phyloP scores from a whole-genome alignment of 2,888 invertebrate species.

The Homarus gammarus region DNA sequence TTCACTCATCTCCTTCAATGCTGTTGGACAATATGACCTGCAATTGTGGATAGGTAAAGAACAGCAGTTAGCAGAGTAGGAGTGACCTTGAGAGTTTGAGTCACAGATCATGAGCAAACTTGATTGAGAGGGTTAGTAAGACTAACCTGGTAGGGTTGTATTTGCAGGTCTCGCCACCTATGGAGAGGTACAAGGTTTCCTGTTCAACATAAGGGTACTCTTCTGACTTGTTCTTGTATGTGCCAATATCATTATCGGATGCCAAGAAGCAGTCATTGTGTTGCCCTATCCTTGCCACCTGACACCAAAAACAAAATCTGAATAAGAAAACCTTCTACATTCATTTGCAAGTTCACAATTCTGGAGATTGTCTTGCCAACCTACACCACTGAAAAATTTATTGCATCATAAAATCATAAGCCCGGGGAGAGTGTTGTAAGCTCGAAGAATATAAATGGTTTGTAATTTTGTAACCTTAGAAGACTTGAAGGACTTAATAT shows the following conservation, averaged over 20 bases:
- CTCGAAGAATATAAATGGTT: no score
- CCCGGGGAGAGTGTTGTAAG: no score
- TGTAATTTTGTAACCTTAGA: no score
- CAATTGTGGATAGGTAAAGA: background rate
- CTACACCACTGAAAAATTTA: no score
- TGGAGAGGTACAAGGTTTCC: conserved; percentile 14
- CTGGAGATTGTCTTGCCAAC: no score
- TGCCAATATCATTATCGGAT: conserved; percentile 9
- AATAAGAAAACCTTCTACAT: no score
- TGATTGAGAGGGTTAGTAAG: background rate
- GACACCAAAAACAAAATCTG: no score
- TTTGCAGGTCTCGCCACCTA: conserved; percentile 23
- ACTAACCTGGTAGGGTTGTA: conserved; percentile 29
- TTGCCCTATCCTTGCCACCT: conserved; percentile 35
- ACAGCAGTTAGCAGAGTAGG: background rate
- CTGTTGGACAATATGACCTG: conserved; percentile 24
- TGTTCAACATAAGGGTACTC: conserved; percentile 21
- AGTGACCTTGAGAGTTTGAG: background rate
- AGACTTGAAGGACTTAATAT: no score
- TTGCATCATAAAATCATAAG: no score
- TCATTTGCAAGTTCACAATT: no score
- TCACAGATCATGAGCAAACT: background rate
- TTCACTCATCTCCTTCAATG: conserved; percentile 2
- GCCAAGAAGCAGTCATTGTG: conserved; percentile 38
- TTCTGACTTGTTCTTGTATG: background rate